Evolutionary conservation across 2,888 invertebrate species (phyloP).

Genomic region (Anodontia alba): DNA sequence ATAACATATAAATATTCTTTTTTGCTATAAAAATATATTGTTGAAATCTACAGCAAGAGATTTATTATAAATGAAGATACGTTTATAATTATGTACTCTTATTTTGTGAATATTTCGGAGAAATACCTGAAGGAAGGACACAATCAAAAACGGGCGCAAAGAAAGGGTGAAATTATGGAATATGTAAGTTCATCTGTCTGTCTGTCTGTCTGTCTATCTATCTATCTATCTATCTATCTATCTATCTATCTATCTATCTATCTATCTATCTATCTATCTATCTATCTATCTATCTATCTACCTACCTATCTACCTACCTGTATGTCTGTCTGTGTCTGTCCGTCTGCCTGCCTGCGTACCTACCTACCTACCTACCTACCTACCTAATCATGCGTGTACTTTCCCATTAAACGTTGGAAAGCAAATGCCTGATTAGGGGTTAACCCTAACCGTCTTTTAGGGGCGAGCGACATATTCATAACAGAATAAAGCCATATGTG

Average conservation of each 20-base stretch:
- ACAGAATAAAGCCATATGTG: too few relatives aligned
- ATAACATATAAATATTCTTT: too few relatives aligned
- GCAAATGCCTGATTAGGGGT: too few relatives aligned
- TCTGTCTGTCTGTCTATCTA: background rate
- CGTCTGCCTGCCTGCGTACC: background rate
- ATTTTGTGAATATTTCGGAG: constrained; percentile 12
- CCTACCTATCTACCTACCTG: background rate
- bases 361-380: background rate
- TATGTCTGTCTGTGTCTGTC: background rate
- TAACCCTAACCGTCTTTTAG: too few relatives aligned
- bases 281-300: background rate
- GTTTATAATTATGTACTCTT: background rate
- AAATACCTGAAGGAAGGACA: background rate
- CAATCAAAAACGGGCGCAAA: background rate
- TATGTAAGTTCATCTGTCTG: background rate
- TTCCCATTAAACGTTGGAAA: too few relatives aligned
- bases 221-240: constrained; percentile 16
- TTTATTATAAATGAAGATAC: too few relatives aligned
- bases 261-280: background rate
- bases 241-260: constrained; percentile 11
- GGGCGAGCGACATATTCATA: too few relatives aligned
- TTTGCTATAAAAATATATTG: too few relatives aligned
- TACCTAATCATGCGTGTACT: background rate
- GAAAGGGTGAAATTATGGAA: background rate
- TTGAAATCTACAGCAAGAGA: too few relatives aligned